A percentile compares a stretch with the other conserved stretches of the same genome.
Conservation (phyloP, 2,797 vertebrate species). For the Octomys mimax region DNA sequence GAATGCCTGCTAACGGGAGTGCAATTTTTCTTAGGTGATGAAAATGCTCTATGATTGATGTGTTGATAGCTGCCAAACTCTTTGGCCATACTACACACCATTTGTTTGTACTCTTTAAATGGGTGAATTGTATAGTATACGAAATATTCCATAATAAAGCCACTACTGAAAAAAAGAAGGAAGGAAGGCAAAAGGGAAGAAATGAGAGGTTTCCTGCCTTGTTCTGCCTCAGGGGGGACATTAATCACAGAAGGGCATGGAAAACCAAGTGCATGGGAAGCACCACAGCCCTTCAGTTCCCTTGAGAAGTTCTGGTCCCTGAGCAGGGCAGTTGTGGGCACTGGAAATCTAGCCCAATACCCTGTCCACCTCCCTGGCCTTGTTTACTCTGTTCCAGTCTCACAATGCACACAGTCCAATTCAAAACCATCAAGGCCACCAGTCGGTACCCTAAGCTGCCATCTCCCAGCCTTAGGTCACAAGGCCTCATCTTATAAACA, state of each 20-base stretch:
- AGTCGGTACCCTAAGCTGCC: neutral
- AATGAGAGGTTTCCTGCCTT: neutral
- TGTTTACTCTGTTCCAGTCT: neutral
- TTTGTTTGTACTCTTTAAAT: neutral
- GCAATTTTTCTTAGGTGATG: neutral
- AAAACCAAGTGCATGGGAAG: neutral
- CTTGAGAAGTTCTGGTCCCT: neutral
- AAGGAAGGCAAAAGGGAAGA: neutral
- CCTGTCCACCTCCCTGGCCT: neutral
- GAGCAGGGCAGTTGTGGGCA: fast-evolving
- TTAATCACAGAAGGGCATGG: neutral
- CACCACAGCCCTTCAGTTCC: neutral
- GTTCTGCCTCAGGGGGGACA: neutral
- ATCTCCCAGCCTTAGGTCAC: neutral
- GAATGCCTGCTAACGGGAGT: neutral
- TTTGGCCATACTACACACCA: neutral
- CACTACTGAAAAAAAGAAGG: neutral
- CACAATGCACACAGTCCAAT: neutral
- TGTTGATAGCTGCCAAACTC: neutral
- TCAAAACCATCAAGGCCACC: neutral
- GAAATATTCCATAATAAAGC: neutral
- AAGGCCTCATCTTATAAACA: neutral
- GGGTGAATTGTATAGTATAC: neutral
- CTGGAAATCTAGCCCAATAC: neutral
- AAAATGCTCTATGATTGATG: neutral